These are phyloP conservation scores for Cylindroiulus punctatus DNA, from an alignment of 2,888 invertebrate species.

Conservation along the genomic window DNA sequence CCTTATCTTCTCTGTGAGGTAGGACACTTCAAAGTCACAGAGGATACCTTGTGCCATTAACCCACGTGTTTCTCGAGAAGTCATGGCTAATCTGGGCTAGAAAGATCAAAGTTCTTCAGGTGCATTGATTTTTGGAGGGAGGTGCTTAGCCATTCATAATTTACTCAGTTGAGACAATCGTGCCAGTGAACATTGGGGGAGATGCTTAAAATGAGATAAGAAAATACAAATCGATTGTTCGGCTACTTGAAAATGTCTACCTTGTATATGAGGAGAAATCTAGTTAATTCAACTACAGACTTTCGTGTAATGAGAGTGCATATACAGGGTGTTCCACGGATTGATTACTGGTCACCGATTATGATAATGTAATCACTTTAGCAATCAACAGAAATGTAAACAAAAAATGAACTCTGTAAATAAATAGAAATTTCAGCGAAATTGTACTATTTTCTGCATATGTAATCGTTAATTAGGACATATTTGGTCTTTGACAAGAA, in stretches of 20 bases:
- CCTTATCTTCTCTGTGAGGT: background rate
- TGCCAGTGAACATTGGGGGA: background rate
- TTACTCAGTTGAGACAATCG: background rate
- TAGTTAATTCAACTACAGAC: background rate
- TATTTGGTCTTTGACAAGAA: too few relatives aligned
- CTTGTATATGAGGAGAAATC: background rate
- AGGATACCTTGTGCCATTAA: background rate
- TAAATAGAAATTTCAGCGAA: too few relatives aligned
- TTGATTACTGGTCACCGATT: too few relatives aligned
- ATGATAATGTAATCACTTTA: too few relatives aligned
- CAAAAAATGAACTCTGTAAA: too few relatives aligned
- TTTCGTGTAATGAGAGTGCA: too few relatives aligned
- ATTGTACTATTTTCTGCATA: too few relatives aligned
- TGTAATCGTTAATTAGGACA: too few relatives aligned
- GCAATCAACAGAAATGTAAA: too few relatives aligned
- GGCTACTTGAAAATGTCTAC: background rate
- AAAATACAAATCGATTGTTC: background rate
- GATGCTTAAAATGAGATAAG: background rate
- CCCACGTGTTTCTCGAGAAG: background rate
- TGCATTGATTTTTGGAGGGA: background rate
- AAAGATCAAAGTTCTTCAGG: slow-evolving; percentile 10
- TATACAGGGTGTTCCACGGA: too few relatives aligned
- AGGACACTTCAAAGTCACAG: background rate
- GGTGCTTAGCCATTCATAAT: background rate
- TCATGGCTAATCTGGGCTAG: background rate